Evolutionary conservation across 2,888 invertebrate genomes (phyloP), one percentile per base, ranked within the genome.

Genomic region (Aethes cnicana): DNA sequence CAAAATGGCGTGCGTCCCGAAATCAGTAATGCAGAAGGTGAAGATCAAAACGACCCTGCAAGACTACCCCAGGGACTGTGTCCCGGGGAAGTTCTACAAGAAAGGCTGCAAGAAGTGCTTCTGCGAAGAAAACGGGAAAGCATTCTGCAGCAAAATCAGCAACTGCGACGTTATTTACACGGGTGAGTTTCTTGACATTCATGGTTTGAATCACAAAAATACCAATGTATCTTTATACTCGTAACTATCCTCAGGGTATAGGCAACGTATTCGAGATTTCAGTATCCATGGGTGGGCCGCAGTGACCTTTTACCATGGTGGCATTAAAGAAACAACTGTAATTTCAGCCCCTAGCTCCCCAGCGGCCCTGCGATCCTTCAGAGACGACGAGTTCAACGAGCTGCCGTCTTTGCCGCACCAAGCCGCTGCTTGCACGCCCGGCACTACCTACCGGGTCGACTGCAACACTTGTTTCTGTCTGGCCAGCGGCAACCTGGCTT

Each of bases 381-480:
- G 42, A 0, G 9, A 54, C 26, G 7, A 41, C 3, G 58, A 71
- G 37, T 20, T 66, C 8, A 36, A 53, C 1, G 30, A 50, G 0
- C 47, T 81, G 0, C 64, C 69, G 1, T 16, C 23, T 0, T 48
- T 86, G 0, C 56, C 63, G 0, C 63, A 77, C 50, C 39, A 65
- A 5, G 64, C 75, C 0, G 39, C 64, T 0, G 55, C 66, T 3
- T 87, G 88, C 37, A 54, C 53, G 0, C 72, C 80, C 0, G 81
- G 81, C 0, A 64, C 48, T 2, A 58, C 58, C 0, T 86, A 85
- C 54, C 58, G 42, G 7, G 72, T 86, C 0, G 69, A 70, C 26
- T 88, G 88, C 55, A 86, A 88, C 47, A 32, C 54, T 0, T 88
- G 88, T 54, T 11, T 76, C 1, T 88, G 88, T 41, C 52, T 69